phyloP scores from a whole-genome alignment of 2,113 vertebrate genomes.

The Rhombomys opimus region DNA sequence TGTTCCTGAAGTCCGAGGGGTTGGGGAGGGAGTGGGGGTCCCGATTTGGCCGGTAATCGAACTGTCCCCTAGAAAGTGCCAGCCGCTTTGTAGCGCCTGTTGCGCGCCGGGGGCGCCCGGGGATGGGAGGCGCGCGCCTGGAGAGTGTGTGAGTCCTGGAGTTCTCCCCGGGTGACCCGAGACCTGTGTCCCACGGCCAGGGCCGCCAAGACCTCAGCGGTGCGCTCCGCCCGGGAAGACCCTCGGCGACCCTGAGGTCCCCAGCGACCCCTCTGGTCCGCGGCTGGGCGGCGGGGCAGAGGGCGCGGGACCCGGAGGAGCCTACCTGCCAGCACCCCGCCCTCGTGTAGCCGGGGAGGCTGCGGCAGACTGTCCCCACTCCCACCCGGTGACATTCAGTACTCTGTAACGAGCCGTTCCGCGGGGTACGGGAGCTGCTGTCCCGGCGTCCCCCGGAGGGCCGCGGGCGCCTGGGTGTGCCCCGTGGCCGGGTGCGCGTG shows the following conservation, averaged over 20 bases:
- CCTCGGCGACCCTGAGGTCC: not conserved
- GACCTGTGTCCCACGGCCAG: not conserved
- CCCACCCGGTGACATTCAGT: not conserved
- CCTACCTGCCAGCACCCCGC: not conserved
- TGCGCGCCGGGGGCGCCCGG: not conserved
- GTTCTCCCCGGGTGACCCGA: not conserved
- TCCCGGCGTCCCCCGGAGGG: not conserved
- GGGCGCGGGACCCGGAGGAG: fast-evolving
- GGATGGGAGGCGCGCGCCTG: fast-evolving
- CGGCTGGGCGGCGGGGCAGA: not conserved
- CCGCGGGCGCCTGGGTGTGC: not conserved
- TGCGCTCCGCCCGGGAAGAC: not conserved
- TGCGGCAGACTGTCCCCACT: not conserved
- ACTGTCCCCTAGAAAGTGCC: not conserved
- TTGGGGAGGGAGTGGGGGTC: not conserved
- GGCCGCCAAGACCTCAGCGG: not conserved
- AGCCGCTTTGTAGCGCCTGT: not conserved
- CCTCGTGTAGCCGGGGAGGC: not conserved
- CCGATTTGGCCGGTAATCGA: not conserved
- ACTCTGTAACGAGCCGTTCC: not conserved
- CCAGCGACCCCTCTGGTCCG: too few relatives aligned
- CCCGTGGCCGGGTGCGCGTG: not conserved
- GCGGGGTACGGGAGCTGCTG: not conserved
- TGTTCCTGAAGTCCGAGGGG: fast-evolving
- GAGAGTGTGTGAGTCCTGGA: not conserved